A percentile compares a stretch with the other conserved stretches of the same genome.
phyloP scores from a whole-genome alignment of 2,113 vertebrate genomes.

The Leptocoma aspasia region DNA sequence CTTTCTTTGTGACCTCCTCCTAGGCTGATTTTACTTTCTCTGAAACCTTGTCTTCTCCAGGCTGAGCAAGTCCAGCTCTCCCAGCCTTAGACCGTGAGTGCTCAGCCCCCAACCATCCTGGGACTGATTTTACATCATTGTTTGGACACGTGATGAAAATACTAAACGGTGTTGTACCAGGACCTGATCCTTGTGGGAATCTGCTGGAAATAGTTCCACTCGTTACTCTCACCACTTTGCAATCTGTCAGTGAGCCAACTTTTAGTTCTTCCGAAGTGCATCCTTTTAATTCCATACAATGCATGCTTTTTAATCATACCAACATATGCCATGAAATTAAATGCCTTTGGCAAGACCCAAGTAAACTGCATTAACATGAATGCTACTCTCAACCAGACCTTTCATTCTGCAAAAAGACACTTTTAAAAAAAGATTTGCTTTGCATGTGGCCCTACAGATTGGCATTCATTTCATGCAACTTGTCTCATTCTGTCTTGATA shows the following conservation, averaged over 20 bases:
- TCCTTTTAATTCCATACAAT: slow-evolving; percentile 51
- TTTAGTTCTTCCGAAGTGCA: slow-evolving; percentile 28
- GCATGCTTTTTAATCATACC: slow-evolving; percentile 20
- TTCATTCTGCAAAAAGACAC: background rate
- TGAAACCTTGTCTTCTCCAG: background rate
- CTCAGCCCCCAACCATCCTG: background rate
- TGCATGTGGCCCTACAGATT: background rate
- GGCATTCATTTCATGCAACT: background rate
- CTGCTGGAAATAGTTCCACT: slow-evolving; percentile 61
- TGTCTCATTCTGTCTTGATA: background rate
- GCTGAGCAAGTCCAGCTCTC: background rate
- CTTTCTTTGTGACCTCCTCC: background rate
- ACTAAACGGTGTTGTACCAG: background rate
- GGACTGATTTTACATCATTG: background rate
- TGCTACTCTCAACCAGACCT: background rate
- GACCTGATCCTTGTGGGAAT: slow-evolving; percentile 66
- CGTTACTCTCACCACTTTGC: background rate
- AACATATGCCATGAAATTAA: background rate
- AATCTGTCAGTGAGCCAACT: slow-evolving; percentile 42
- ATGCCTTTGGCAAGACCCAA: slow-evolving; percentile 3
- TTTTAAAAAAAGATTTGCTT: background rate
- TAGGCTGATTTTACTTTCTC: background rate
- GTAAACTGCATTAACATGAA: background rate
- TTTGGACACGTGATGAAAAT: slow-evolving; percentile 50
- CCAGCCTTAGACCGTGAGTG: background rate